Conservation (phyloP, 2,797 vertebrate genomes). For the Chelonia mydas region DNA sequence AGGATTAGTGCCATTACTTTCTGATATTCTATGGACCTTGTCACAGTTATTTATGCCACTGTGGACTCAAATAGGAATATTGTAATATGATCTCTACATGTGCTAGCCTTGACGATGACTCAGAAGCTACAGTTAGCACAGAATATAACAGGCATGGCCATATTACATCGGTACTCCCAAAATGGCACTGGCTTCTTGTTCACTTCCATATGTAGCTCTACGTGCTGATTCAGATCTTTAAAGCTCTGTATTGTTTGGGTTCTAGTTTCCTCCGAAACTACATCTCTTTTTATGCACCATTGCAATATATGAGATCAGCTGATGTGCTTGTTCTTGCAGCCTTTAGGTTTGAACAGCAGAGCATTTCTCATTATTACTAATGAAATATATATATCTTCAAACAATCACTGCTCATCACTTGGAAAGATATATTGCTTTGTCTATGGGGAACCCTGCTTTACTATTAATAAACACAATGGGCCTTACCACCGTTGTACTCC, state of each 20-base stretch:
- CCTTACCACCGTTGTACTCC: background rate
- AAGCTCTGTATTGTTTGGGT: background rate
- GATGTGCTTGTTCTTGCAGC: background rate
- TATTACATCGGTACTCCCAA: background rate
- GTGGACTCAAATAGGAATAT: background rate
- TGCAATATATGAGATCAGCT: background rate
- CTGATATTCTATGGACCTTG: background rate
- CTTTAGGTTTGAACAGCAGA: background rate
- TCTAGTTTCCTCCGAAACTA: background rate
- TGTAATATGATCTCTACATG: background rate
- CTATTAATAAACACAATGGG: background rate
- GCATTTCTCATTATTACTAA: background rate
- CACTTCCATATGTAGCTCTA: background rate
- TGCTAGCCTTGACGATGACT: background rate
- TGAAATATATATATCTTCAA: background rate
- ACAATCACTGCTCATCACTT: background rate
- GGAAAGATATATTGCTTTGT: background rate
- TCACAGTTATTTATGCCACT: background rate
- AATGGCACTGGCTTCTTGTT: background rate
- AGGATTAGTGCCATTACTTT: background rate
- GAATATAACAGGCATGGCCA: background rate
- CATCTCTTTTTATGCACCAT: background rate
- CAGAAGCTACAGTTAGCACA: accelerated
- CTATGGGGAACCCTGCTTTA: background rate
- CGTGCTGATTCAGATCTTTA: background rate